Conservation (phyloP, 2,797 vertebrate species). For the Taeniopygia guttata region DNA sequence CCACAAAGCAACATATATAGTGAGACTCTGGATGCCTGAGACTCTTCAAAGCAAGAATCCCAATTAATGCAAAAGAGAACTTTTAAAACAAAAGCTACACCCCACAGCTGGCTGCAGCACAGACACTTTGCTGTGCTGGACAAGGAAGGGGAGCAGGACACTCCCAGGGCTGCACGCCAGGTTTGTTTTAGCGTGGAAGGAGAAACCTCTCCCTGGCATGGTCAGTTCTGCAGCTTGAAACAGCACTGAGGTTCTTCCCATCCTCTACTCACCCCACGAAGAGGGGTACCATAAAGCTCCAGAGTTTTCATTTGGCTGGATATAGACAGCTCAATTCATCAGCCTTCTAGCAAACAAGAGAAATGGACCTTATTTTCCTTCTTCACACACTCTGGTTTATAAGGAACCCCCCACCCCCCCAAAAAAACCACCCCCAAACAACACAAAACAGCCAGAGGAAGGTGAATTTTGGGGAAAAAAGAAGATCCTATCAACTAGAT, state of each 20-base stretch:
- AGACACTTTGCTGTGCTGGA: background rate
- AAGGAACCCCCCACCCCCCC: too few relatives aligned
- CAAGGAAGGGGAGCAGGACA: background rate
- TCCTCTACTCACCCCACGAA: background rate
- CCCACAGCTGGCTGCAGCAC: background rate
- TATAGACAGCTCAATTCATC: background rate
- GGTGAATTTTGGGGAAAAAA: background rate
- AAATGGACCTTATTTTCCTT: background rate
- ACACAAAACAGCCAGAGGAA: background rate
- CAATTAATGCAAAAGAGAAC: background rate
- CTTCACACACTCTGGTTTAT: background rate
- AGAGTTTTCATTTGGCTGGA: background rate
- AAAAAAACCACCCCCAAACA: too few relatives aligned
- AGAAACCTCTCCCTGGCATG: background rate
- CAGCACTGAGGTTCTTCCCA: background rate
- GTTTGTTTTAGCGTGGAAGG: background rate
- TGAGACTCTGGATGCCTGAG: background rate
- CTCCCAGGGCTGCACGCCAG: background rate
- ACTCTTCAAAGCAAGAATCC: constrained; percentile 50
- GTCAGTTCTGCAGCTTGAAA: background rate
- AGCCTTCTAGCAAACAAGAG: background rate
- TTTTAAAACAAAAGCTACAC: constrained; percentile 15
- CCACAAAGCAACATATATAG: background rate
- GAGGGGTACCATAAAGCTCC: background rate
- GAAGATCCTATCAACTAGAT: background rate